Conservation (phyloP, 2,888 invertebrate genomes). For the Dolichomitus sp. region DNA sequence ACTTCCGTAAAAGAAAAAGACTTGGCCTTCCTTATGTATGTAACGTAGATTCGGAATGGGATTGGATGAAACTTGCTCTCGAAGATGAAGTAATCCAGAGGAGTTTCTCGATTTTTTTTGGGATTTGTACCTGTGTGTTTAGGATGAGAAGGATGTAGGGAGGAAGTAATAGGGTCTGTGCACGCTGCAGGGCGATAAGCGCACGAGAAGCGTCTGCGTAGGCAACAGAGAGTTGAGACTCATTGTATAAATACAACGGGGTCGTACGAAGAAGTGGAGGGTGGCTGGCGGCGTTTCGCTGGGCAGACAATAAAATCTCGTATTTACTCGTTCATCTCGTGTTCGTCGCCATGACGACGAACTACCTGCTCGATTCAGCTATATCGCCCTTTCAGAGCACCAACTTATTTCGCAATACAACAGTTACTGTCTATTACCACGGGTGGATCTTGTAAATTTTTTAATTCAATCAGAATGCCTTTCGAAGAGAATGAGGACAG, state of each 20-base stretch:
- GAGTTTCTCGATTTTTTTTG: background rate
- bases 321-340: conserved; percentile 63
- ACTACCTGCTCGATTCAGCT: conserved; percentile 28
- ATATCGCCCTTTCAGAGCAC: conserved; percentile 21
- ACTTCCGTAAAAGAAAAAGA: background rate
- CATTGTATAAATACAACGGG: conserved; percentile 13
- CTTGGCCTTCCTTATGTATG: background rate
- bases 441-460: conserved; percentile 38
- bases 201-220: background rate
- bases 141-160: conserved; percentile 5
- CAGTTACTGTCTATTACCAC: background rate
- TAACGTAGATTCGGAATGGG: conserved; percentile 14
- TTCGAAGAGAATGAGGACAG: background rate
- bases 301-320: conserved; percentile 61
- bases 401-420: background rate
- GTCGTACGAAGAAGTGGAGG: background rate
- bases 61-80: conserved; percentile 17
- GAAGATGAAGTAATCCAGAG: conserved; percentile 24
- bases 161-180: conserved; percentile 2
- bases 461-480: conserved; percentile 36
- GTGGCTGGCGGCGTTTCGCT: conserved; percentile 40
- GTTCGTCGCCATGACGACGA: conserved; percentile 61
- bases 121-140: conserved; percentile 23
- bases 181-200: conserved; percentile 1
- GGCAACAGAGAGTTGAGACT: background rate